phyloP scores from a whole-genome alignment of 1,140 invertebrate species.

The Eupristina koningsbergeri region DNA sequence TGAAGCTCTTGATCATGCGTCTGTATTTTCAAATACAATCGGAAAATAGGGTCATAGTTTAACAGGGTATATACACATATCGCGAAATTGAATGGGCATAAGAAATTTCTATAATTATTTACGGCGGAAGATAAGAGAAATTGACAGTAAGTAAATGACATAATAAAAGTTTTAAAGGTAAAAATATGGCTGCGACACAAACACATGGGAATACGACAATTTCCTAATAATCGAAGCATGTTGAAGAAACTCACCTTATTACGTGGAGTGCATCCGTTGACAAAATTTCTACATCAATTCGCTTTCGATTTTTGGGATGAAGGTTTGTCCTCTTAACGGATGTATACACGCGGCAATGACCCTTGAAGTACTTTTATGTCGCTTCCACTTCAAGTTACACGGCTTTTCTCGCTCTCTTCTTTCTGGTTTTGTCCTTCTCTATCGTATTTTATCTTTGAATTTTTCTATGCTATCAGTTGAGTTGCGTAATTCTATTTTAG shows the following conservation, averaged over 20 bases:
- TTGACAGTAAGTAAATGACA: neutral
- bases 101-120: neutral
- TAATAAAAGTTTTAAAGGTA: neutral
- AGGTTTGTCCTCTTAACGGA: conserved; percentile 2
- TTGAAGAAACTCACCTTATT: conserved; percentile 29
- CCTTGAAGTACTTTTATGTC: conserved; percentile 4
- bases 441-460: neutral
- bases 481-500: conserved; percentile 14
- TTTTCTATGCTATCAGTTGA: neutral
- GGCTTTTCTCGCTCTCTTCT: conserved; percentile 1
- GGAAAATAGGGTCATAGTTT: too few relatives aligned
- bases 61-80: too few relatives aligned
- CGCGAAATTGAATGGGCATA: neutral
- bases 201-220: neutral
- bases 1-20: too few relatives aligned
- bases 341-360: conserved; percentile 16
- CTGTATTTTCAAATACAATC: too few relatives aligned
- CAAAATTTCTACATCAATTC: conserved; percentile 31
- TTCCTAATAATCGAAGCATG: conserved; percentile 15
- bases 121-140: neutral
- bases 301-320: conserved; percentile 27
- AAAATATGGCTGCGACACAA: neutral
- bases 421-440: neutral
- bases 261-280: conserved; percentile 22
- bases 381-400: conserved; percentile 33